Evolutionary conservation across 2,888 invertebrate species (phyloP), one percentile per base, ranked within the genome.

Genomic region (Dorcus parallelipipedus): DNA sequence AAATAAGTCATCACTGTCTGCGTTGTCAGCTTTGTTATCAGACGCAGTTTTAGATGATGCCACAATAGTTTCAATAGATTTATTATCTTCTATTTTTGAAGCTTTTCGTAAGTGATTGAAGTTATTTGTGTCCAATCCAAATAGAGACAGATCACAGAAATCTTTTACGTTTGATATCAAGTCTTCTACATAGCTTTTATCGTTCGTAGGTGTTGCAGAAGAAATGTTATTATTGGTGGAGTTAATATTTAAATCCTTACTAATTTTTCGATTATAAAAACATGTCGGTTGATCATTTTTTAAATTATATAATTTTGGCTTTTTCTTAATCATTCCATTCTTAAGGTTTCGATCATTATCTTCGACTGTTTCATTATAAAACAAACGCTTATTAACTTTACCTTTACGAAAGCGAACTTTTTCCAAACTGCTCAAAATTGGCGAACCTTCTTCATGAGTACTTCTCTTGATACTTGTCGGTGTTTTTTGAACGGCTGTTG

Each of bases 101-200:
- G 3, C 41, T 41, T 41, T 39, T 23, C 8, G n/a, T 33, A 10
- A 38, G n/a, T 45, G 42, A 42, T 42, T 42, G 9, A 38, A 23
- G 7, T 59, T 50, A 9, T 53, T 40, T 9, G 45, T 38, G 9
- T 56, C 52, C 42, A 67, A 52, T 39, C 65, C 65, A 60, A 66
- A 67, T 49, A 56, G 33, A 9, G 63, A 65, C 41, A 69, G 59
- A 60, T 69, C 68, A 53, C 67, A 68, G 41, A 69, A 45, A 56
- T 65, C 65, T 9, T 42, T 52, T 47, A 66, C 49, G 56, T 65
- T 61, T 7, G 59, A 57, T 7, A 47, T 14, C 40, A 61, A 54
- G 38, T 47, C 40, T 7, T 8, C 9, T n/a, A 47, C 26, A 33
- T 49, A 40, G n/a, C 45, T 10, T 9, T 51, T 42, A 43, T 56